Evolutionary conservation across 1,140 invertebrate species (phyloP).

Genomic region (Hesperophylax magnus): DNA sequence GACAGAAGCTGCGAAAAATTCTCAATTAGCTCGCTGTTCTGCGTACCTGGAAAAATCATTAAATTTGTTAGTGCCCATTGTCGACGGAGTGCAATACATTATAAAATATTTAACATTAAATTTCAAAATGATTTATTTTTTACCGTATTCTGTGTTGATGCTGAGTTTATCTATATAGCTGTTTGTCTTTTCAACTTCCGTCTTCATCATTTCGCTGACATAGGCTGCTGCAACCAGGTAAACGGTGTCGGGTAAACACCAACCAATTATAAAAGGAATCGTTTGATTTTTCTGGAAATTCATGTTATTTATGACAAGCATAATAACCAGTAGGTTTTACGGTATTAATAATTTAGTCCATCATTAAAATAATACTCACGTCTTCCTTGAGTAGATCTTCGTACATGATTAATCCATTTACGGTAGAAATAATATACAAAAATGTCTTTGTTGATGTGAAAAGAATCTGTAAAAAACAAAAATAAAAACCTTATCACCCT

Average conservation of each 20-base stretch:
- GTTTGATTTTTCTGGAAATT: constrained; percentile 34
- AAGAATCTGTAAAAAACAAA: constrained; percentile 44
- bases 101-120: no score
- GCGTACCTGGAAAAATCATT: constrained; percentile 37
- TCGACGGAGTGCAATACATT: background rate
- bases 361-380: constrained; percentile 25
- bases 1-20: constrained; percentile 48
- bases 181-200: constrained; percentile 47
- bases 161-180: constrained; percentile 53
- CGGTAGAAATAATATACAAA: constrained; percentile 48
- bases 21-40: constrained; percentile 45
- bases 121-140: no score
- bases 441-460: constrained; percentile 40
- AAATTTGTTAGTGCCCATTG: background rate
- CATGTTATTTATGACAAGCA: background rate
- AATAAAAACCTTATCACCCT: background rate
- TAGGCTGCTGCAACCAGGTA: constrained; percentile 45
- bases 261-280: constrained; percentile 29
- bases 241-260: constrained; percentile 33
- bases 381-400: constrained; percentile 37
- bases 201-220: constrained; percentile 47
- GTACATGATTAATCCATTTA: constrained; percentile 54
- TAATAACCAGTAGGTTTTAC: background rate
- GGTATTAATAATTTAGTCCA: background rate
- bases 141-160: constrained; percentile 42